Evolutionary conservation across 2,113 vertebrate species (phyloP).

Genomic region (Ptyas mucosa): DNA sequence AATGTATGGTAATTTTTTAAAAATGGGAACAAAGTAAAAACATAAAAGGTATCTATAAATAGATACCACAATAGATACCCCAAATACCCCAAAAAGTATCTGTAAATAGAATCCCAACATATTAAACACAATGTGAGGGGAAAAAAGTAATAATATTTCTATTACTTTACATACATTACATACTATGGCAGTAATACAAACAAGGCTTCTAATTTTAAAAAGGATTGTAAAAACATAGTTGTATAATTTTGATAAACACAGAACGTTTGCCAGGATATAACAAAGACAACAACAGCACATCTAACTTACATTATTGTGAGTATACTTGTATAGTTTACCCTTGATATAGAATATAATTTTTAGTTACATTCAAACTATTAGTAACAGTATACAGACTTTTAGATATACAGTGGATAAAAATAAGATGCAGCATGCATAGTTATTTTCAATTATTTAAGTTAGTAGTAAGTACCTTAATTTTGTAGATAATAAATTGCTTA

Average conservation of each 20-base stretch:
- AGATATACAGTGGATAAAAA: neutral
- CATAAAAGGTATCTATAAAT: neutral
- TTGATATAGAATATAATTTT: neutral
- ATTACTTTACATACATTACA: neutral
- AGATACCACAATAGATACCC: no score
- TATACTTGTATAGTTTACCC: neutral
- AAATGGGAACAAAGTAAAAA: neutral
- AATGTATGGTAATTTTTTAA: neutral
- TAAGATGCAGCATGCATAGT: neutral
- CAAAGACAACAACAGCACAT: neutral
- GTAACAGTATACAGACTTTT: neutral
- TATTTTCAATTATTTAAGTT: neutral
- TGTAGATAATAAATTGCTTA: neutral
- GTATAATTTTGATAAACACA: neutral
- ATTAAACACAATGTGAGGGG: neutral
- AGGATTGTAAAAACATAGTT: neutral
- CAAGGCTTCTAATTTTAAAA: neutral
- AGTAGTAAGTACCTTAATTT: neutral
- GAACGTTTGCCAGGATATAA: neutral
- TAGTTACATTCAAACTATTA: neutral
- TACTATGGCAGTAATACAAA: neutral
- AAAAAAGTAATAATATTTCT: neutral
- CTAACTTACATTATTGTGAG: neutral
- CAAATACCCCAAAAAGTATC: neutral
- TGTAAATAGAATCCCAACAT: neutral